Percentiles rank a stretch among this genome's conserved stretches.
Evolutionary conservation across 2,888 invertebrate species (phyloP).

Genomic region (Dichetophora obliterata): DNA sequence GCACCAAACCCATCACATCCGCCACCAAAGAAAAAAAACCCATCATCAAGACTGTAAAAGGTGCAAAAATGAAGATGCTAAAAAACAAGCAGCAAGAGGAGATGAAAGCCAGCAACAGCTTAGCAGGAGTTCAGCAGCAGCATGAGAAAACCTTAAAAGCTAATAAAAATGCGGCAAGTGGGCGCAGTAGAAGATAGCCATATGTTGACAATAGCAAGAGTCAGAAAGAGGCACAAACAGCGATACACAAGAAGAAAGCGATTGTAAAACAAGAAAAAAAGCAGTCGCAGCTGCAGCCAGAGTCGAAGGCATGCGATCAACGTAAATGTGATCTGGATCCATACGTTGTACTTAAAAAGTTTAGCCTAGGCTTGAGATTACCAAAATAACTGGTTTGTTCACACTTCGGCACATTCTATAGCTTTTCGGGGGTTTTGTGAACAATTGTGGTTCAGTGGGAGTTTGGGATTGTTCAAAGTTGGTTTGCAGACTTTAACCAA

Average conservation of each 20-base stretch:
- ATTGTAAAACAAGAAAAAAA: neutral
- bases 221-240: neutral
- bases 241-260: neutral
- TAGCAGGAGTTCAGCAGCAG: neutral
- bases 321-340: neutral
- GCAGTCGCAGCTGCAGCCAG: neutral
- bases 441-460: too few species aligned
- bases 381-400: neutral
- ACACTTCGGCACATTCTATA: too few species aligned
- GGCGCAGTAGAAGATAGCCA: slow-evolving; percentile 6
- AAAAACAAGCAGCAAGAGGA: neutral
- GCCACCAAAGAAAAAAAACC: neutral
- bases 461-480: too few species aligned
- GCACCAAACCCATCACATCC: neutral
- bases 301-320: neutral
- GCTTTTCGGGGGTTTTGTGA: too few species aligned
- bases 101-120: neutral
- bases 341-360: slow-evolving; percentile 7
- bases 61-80: slow-evolving; percentile 20
- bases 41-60: slow-evolving; percentile 7
- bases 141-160: neutral
- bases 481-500: too few species aligned
- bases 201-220: neutral
- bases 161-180: neutral
- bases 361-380: neutral